Evolutionary conservation across 2,888 invertebrate genomes (phyloP).

Genomic region (Rhaphigaster nebulosa): DNA sequence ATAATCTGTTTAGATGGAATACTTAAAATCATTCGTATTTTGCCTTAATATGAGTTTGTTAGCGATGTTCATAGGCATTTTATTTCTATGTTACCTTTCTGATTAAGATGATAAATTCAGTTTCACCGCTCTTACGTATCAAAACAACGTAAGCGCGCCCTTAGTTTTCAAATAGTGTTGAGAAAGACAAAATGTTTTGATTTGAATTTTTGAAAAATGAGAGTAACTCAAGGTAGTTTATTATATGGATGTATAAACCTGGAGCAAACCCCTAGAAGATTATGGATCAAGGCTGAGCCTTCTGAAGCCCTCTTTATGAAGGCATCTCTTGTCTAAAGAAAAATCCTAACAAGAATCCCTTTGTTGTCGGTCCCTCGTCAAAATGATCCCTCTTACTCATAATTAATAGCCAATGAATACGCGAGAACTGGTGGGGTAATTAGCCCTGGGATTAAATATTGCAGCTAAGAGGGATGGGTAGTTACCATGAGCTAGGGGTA

Average conservation of each 20-base stretch:
- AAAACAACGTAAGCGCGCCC: too few relatives aligned
- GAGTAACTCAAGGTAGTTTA: not conserved
- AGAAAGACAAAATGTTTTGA: too few relatives aligned
- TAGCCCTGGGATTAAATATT: not conserved
- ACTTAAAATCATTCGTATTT: too few relatives aligned
- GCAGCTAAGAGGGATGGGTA: not conserved
- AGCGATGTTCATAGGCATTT: too few relatives aligned
- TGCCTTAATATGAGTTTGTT: too few relatives aligned
- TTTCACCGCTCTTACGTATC: too few relatives aligned
- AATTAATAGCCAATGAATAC: constrained; percentile 2
- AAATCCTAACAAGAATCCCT: not conserved
- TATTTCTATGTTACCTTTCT: too few relatives aligned
- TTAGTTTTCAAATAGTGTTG: too few relatives aligned
- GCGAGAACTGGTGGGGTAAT: not conserved
- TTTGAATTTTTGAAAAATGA: too few relatives aligned
- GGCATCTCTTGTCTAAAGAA: not conserved
- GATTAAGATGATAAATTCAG: too few relatives aligned
- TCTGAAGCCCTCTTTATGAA: not conserved
- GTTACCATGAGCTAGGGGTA: too few relatives aligned
- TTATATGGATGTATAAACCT: not conserved
- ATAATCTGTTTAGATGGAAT: too few relatives aligned
- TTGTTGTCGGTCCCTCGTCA: not conserved
- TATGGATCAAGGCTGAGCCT: not conserved
- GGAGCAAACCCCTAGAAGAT: not conserved
- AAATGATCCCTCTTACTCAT: not conserved